Conservation (phyloP, 2,888 invertebrate species). For the Ormia ochracea region DNA sequence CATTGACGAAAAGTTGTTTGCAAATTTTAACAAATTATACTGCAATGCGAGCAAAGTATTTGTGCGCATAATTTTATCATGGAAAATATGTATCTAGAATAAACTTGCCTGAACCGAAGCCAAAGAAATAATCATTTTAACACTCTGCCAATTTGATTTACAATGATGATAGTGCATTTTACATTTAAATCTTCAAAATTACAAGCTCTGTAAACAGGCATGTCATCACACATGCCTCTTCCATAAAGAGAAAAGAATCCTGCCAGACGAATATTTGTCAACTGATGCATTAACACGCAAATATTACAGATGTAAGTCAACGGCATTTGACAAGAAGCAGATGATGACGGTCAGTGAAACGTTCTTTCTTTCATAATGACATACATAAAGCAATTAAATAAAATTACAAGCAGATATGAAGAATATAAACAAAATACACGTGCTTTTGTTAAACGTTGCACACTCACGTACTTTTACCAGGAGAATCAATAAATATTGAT, state of each 20-base stretch:
- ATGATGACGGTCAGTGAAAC: no score
- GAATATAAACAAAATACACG: neutral
- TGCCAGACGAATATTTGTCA: slow-evolving; percentile 20
- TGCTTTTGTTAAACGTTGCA: neutral
- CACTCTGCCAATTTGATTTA: neutral
- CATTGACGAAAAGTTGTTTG: no score
- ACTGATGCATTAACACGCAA: neutral
- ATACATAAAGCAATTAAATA: slow-evolving; percentile 1
- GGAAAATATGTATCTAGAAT: no score
- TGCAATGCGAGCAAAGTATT: no score
- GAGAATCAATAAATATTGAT: neutral
- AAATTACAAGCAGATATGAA: neutral
- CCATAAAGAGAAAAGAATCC: neutral
- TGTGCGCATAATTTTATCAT: no score
- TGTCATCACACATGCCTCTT: neutral
- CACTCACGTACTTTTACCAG: neutral
- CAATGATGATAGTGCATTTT: neutral
- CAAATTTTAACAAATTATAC: no score
- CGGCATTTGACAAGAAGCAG: no score
- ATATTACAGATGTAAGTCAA: no score
- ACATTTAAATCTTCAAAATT: neutral
- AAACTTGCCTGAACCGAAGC: no score
- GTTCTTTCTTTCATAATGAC: slow-evolving; percentile 24
- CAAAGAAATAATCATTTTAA: neutral
- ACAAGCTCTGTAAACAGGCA: neutral